A percentile compares a stretch with the other conserved stretches of the same genome.
Evolutionary conservation across 1,140 invertebrate genomes (phyloP).

Genomic region (Platorchestia sp.): DNA sequence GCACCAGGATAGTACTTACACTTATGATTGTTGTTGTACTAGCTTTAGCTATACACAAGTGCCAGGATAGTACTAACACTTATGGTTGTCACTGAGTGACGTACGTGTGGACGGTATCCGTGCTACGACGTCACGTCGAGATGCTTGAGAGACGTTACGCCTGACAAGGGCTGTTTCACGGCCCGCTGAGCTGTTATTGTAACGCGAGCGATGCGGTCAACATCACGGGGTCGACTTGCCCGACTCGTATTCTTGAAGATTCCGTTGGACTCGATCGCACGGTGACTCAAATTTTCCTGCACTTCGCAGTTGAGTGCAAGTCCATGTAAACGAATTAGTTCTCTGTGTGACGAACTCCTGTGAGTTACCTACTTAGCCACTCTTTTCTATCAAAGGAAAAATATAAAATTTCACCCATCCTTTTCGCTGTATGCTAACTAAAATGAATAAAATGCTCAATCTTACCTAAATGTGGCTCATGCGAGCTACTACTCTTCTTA

Average conservation of each 20-base stretch:
- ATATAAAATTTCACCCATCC: background rate
- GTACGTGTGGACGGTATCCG: background rate
- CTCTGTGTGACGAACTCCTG: background rate
- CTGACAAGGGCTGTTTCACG: background rate
- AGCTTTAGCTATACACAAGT: background rate
- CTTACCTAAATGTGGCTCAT: too few species aligned
- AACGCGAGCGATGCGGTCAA: background rate
- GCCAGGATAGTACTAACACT: too few species aligned
- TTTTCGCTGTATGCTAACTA: too few species aligned
- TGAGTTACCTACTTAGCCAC: background rate
- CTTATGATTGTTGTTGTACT: too few species aligned
- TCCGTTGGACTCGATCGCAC: background rate
- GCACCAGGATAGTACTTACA: too few species aligned
- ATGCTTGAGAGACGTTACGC: background rate
- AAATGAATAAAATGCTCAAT: too few species aligned
- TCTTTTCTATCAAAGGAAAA: background rate
- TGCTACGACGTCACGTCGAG: background rate
- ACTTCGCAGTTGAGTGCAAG: background rate
- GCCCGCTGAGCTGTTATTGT: background rate
- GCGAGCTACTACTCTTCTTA: too few species aligned
- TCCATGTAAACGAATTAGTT: background rate
- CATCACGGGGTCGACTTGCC: background rate
- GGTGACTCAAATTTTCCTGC: background rate
- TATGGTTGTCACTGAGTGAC: background rate
- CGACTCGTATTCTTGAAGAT: background rate